phyloP scores from a whole-genome alignment of 2,113 vertebrate genomes.

The Dromiciops gliroides region DNA sequence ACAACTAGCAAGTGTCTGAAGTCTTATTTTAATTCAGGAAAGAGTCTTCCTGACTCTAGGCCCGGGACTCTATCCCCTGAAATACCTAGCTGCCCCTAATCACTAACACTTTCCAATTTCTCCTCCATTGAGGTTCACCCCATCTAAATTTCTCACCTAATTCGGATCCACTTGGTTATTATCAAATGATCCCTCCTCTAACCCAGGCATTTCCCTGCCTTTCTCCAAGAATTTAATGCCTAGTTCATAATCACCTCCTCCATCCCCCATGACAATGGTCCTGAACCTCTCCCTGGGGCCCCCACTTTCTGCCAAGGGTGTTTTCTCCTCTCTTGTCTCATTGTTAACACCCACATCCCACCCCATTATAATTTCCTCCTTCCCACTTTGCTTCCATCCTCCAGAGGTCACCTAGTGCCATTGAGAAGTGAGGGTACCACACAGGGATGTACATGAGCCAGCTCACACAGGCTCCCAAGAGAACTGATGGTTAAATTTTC shows the following conservation, averaged over 20 bases:
- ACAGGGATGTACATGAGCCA: background rate
- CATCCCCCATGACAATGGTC: background rate
- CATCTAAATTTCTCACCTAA: background rate
- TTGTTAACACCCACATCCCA: background rate
- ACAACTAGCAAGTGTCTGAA: background rate
- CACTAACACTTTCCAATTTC: background rate
- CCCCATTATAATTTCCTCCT: background rate
- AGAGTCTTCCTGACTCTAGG: background rate
- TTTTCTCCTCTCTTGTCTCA: background rate
- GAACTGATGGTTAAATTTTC: background rate
- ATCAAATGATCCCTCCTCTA: background rate
- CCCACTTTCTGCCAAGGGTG: fast-evolving
- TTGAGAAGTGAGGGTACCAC: background rate
- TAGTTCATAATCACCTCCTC: background rate
- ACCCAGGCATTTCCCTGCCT: background rate
- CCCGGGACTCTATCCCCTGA: background rate
- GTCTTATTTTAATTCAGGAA: background rate
- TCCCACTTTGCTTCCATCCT: background rate
- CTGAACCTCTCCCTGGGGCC: too few relatives aligned
- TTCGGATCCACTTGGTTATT: background rate
- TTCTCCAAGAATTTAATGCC: background rate
- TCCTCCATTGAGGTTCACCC: background rate
- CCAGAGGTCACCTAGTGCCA: background rate
- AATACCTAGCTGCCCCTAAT: background rate
- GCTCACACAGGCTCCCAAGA: background rate